Conservation (phyloP, 1,140 invertebrate genomes). For the Orussus abietinus region DNA sequence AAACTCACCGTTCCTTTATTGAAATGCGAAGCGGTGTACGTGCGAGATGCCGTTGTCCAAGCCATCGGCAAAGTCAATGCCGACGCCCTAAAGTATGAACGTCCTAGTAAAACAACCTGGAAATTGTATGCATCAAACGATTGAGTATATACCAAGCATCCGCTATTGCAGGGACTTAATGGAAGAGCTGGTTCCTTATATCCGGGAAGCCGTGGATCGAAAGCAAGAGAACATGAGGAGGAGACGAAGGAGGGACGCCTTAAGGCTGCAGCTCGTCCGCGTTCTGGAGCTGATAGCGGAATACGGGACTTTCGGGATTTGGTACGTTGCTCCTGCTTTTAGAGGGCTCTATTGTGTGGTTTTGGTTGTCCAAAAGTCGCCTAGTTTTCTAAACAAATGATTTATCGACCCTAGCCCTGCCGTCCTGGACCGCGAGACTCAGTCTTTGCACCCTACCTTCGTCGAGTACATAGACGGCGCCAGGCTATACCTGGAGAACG, state of each 20-base stretch:
- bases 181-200: conserved; percentile 87
- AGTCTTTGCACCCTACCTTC: conserved; percentile 79
- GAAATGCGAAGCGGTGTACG: conserved; percentile 87
- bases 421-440: conserved; percentile 78
- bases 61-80: conserved; percentile 92
- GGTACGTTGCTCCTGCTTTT: too few relatives aligned
- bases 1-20: conserved; percentile 86
- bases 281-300: conserved; percentile 90
- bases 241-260: conserved; percentile 80
- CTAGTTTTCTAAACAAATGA: too few relatives aligned
- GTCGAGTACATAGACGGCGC: conserved; percentile 95
- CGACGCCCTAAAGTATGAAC: conserved; percentile 82
- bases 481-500: conserved; percentile 83
- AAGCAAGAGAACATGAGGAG: conserved; percentile 96
- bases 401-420: conserved; percentile 60
- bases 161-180: conserved; percentile 76
- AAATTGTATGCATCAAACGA: not conserved
- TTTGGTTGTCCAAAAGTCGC: too few relatives aligned
- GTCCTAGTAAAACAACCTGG: not conserved
- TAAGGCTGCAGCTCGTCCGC: conserved; percentile 87
- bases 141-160: not conserved
- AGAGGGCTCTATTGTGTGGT: too few relatives aligned
- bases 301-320: conserved; percentile 85
- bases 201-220: conserved; percentile 94
- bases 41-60: conserved; percentile 87